phyloP scores from a whole-genome alignment of 2,888 invertebrate species.

The Nebria brevicollis region DNA sequence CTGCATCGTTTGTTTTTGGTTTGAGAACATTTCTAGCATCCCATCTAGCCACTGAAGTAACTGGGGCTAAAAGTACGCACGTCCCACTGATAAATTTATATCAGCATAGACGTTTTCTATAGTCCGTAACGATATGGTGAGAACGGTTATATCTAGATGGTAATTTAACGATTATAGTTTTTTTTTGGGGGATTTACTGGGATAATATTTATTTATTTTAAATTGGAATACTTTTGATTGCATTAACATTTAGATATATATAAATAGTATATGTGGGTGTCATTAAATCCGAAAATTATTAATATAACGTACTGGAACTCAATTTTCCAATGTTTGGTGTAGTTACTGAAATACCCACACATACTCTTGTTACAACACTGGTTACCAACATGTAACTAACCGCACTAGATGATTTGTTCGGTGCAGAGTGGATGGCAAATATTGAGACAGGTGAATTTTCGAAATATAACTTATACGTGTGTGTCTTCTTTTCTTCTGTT shows the following conservation, averaged over 20 bases:
- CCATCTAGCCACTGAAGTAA: background rate
- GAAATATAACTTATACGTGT: background rate
- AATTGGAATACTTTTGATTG: background rate
- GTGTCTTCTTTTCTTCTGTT: background rate
- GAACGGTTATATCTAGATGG: background rate
- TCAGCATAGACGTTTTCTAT: background rate
- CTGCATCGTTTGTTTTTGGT: background rate
- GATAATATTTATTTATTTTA: background rate
- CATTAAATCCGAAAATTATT: no score
- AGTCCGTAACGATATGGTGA: background rate
- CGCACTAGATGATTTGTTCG: conserved; percentile 32
- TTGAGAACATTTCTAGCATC: background rate
- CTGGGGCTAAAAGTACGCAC: background rate
- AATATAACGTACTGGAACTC: no score
- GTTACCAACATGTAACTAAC: background rate
- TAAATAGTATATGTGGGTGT: no score
- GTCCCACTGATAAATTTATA: background rate
- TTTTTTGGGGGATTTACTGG: background rate
- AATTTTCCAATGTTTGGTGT: background rate
- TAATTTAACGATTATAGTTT: background rate
- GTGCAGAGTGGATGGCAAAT: conserved; percentile 34
- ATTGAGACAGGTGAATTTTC: conserved; percentile 27
- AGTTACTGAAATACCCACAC: background rate
- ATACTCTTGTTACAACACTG: background rate
- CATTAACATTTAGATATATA: no score